phyloP scores from a whole-genome alignment of 2,888 invertebrate genomes.

The Unio pictorum region DNA sequence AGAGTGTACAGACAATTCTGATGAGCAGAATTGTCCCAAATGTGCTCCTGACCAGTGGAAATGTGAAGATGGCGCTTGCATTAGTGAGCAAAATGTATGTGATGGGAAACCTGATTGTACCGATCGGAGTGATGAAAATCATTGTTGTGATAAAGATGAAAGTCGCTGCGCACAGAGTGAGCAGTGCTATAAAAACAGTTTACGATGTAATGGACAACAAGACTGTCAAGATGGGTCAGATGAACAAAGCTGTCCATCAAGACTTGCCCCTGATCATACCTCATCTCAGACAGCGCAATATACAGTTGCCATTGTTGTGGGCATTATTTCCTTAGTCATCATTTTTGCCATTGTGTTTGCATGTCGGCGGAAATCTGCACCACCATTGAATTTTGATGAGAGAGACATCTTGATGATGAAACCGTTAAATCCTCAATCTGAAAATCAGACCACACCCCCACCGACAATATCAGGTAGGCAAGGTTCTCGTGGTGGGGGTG shows the following conservation, averaged over 20 bases:
- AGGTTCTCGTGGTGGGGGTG: no score
- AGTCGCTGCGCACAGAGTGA: slow-evolving; percentile 55
- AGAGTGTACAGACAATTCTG: slow-evolving; percentile 69
- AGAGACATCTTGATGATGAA: slow-evolving; percentile 59
- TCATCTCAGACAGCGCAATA: slow-evolving; percentile 56
- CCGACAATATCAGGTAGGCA: no score
- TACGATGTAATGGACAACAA: slow-evolving; percentile 54
- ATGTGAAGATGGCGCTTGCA: slow-evolving; percentile 59
- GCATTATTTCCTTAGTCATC: slow-evolving; percentile 74
- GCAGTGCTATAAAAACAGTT: slow-evolving; percentile 45
- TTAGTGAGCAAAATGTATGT: slow-evolving; percentile 72
- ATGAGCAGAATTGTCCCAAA: slow-evolving; percentile 65
- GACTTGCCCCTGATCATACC: slow-evolving; percentile 12
- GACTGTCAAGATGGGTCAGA: slow-evolving; percentile 57
- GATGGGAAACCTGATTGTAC: slow-evolving; percentile 52
- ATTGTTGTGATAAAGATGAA: slow-evolving; percentile 58
- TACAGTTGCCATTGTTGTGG: slow-evolving; percentile 72
- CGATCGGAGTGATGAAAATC: slow-evolving; percentile 44
- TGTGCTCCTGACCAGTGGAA: slow-evolving; percentile 56
- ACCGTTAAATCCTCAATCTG: slow-evolving; percentile 50
- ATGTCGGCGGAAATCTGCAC: slow-evolving; percentile 60
- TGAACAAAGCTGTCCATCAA: slow-evolving; percentile 15
- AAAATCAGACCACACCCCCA: slow-evolving; percentile 3
- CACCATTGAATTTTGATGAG: slow-evolving; percentile 45
- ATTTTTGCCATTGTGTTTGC: slow-evolving; percentile 72